Conservation (phyloP, 1,140 invertebrate genomes). For the Drosophila seguyi region DNA sequence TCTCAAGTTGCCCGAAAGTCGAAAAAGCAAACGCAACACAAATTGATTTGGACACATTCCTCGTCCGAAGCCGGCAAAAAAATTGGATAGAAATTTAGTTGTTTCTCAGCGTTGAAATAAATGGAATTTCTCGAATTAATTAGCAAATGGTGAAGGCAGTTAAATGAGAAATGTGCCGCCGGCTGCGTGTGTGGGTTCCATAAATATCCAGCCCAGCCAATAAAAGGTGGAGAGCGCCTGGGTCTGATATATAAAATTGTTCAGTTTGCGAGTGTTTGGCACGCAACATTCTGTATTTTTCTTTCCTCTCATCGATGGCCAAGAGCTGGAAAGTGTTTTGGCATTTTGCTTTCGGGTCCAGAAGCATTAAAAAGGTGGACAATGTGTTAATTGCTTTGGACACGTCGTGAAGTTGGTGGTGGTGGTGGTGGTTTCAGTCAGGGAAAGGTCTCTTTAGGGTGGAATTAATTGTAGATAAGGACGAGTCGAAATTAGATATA, state of each 20-base stretch:
- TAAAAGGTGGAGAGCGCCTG: slow-evolving; percentile 52
- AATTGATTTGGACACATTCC: slow-evolving; percentile 72
- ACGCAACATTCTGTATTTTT: slow-evolving; percentile 51
- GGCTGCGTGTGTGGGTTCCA: slow-evolving; percentile 67
- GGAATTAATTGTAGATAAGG: slow-evolving; percentile 10
- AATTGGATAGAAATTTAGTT: slow-evolving; percentile 67
- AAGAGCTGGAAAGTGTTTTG: slow-evolving; percentile 73
- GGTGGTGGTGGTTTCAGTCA: not conserved
- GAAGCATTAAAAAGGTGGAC: slow-evolving; percentile 70
- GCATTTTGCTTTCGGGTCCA: slow-evolving; percentile 38
- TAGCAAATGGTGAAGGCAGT: slow-evolving; percentile 80
- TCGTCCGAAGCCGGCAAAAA: not conserved
- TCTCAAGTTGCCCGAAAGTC: slow-evolving; percentile 66
- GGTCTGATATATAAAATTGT: slow-evolving; percentile 64
- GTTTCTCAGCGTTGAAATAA: slow-evolving; percentile 71
- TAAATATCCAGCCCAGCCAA: slow-evolving; percentile 60
- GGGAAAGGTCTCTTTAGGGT: not conserved
- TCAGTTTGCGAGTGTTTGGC: slow-evolving; percentile 69
- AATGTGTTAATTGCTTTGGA: slow-evolving; percentile 80
- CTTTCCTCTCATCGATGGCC: slow-evolving; percentile 30
- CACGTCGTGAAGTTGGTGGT: slow-evolving; percentile 50
- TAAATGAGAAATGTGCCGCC: slow-evolving; percentile 78
- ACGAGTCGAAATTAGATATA: not conserved
- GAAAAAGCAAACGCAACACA: slow-evolving; percentile 61
- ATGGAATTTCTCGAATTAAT: slow-evolving; percentile 77